Conservation (phyloP, 1,140 invertebrate species). For the Lycorma delicatula region DNA sequence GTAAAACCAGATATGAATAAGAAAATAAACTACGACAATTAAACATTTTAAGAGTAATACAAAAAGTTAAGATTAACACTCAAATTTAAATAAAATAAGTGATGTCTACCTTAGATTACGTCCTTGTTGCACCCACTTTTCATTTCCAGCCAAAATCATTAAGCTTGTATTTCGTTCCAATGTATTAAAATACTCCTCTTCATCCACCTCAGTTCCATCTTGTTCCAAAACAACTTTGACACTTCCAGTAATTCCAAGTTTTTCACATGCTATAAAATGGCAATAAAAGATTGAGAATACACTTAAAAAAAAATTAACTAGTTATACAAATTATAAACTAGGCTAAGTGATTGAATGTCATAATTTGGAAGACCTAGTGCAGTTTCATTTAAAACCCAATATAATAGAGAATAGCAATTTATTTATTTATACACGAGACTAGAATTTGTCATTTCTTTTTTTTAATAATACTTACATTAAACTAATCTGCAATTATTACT, state of each 20-base stretch:
- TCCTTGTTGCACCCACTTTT: slow-evolving; percentile 28
- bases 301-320: neutral
- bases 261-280: slow-evolving; percentile 40
- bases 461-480: too few relatives aligned
- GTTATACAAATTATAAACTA: neutral
- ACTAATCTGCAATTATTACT: too few relatives aligned
- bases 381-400: too few relatives aligned
- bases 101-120: slow-evolving; percentile 17
- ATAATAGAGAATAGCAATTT: too few relatives aligned
- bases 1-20: too few relatives aligned
- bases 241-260: slow-evolving; percentile 45
- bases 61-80: too few relatives aligned
- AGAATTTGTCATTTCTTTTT: neutral
- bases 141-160: slow-evolving; percentile 52
- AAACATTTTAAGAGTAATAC: too few relatives aligned
- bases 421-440: neutral
- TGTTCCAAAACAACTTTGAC: slow-evolving; percentile 71
- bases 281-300: neutral
- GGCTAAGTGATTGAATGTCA: too few relatives aligned
- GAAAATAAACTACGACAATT: too few relatives aligned
- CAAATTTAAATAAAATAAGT: too few relatives aligned
- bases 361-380: too few relatives aligned
- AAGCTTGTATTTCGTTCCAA: slow-evolving; percentile 70
- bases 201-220: slow-evolving; percentile 80
- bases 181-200: slow-evolving; percentile 79